Conservation (phyloP, 2,888 invertebrate species). For the Anorthoa munda region DNA sequence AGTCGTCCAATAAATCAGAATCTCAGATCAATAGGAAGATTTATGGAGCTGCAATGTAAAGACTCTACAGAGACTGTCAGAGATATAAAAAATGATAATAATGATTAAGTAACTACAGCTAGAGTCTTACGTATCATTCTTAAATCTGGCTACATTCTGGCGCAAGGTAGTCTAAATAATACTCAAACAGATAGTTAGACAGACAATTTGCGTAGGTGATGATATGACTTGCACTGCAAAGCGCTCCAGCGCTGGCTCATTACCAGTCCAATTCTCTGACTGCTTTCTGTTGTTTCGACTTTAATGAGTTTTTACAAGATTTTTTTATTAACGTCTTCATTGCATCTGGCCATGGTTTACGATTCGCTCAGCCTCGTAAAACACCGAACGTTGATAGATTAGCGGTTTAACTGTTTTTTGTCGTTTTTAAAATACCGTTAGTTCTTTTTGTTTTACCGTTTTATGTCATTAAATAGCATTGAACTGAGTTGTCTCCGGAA, state of each 20-base stretch:
- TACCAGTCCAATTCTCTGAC: constrained; percentile 32
- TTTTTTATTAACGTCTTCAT: constrained; percentile 71
- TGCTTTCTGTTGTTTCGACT: constrained; percentile 59
- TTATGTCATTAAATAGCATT: constrained; percentile 45
- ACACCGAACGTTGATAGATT: constrained; percentile 59
- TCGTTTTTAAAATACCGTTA: constrained; percentile 51
- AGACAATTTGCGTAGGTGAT: constrained; percentile 25
- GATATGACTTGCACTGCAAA: constrained; percentile 11
- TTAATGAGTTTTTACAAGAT: constrained; percentile 59
- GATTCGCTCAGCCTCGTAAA: constrained; percentile 63
- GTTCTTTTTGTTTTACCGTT: constrained; percentile 37
- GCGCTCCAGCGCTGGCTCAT: constrained; percentile 24
- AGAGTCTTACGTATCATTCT: not conserved
- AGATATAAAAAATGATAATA: constrained; percentile 3
- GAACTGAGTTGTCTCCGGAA: constrained; percentile 22
- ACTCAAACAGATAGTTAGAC: constrained; percentile 14
- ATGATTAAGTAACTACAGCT: not conserved
- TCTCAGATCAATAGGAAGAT: constrained; percentile 22
- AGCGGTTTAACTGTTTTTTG: constrained; percentile 60
- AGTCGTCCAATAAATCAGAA: constrained; percentile 21
- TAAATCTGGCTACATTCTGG: not conserved
- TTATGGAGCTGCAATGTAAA: constrained; percentile 5
- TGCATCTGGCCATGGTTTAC: constrained; percentile 71
- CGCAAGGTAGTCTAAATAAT: constrained; percentile 23
- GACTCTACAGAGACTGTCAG: too few relatives aligned